These are phyloP conservation scores for Propithecus deckenii DNA, from an alignment of 2,797 vertebrate genomes.

Conservation along the genomic window DNA sequence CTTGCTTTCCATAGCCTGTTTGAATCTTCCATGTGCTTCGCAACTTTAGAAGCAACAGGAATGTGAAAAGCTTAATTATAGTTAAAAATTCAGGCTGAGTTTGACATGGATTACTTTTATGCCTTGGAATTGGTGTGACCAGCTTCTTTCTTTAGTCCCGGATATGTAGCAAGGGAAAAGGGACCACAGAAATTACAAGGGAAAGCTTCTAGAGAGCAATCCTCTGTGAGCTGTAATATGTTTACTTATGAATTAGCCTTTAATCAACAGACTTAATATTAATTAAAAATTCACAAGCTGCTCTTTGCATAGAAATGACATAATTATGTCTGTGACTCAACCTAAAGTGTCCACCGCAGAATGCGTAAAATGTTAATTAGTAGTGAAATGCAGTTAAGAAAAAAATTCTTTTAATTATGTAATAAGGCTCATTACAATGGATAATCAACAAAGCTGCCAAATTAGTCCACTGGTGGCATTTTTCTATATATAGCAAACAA, in stretches of 20 bases:
- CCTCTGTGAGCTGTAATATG: constrained; percentile 67
- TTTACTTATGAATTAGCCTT: constrained; percentile 84
- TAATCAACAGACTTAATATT: constrained; percentile 86
- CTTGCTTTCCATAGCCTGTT: not conserved
- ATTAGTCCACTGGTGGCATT: constrained; percentile 81
- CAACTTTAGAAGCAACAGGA: not conserved
- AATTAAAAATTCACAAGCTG: constrained; percentile 87
- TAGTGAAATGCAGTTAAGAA: constrained; percentile 82
- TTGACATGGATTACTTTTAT: constrained; percentile 53
- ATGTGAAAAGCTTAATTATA: constrained; percentile 64
- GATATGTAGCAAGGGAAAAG: constrained; percentile 49
- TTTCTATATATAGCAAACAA: constrained; percentile 83
- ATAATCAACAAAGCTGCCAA: constrained; percentile 85
- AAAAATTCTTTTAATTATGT: constrained; percentile 87
- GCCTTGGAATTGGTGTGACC: constrained; percentile 5
- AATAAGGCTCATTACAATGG: constrained; percentile 86
- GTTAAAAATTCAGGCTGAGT: constrained; percentile 73
- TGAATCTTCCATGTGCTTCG: constrained; percentile 44
- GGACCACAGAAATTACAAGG: constrained; percentile 18
- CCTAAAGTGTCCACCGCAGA: constrained; percentile 84
- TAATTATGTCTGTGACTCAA: constrained; percentile 83
- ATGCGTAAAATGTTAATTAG: constrained; percentile 86
- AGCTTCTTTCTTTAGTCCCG: constrained; percentile 49
- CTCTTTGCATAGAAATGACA: constrained; percentile 82
- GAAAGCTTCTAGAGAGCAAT: constrained; percentile 66